These are phyloP conservation scores for Gopherus evgoodei DNA, from an alignment of 2,113 vertebrate species.

Conservation along the genomic window DNA sequence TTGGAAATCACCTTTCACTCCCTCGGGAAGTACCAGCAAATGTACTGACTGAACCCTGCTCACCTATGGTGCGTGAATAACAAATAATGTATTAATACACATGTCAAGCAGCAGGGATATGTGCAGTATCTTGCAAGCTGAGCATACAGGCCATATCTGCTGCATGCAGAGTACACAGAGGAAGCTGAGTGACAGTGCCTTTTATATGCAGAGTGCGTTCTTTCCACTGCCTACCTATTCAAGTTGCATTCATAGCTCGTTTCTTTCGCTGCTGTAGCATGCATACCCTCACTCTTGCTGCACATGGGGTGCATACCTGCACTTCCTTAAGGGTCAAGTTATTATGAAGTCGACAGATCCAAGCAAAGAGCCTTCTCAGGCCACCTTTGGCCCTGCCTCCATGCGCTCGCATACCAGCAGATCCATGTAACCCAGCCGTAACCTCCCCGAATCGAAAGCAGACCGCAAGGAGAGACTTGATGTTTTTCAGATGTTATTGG, in stretches of 20 bases:
- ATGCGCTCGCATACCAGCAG: background rate
- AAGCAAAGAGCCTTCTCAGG: background rate
- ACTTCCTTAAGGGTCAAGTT: background rate
- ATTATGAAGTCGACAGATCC: background rate
- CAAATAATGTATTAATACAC: background rate
- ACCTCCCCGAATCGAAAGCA: slow-evolving; percentile 27
- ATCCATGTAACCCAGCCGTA: slow-evolving; percentile 33
- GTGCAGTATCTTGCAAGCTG: background rate
- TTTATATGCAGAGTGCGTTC: background rate
- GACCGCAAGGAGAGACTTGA: slow-evolving; percentile 19
- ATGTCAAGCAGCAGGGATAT: background rate
- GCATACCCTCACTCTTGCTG: accelerated
- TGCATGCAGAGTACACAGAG: background rate
- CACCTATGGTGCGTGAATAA: background rate
- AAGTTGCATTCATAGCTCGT: background rate
- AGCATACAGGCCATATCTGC: background rate
- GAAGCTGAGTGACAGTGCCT: background rate
- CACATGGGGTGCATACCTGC: background rate
- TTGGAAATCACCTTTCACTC: background rate
- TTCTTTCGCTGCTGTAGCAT: background rate
- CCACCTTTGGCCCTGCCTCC: background rate
- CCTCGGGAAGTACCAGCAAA: background rate
- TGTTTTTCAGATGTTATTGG: slow-evolving; percentile 44
- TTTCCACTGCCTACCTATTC: background rate
- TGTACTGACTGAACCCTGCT: background rate